Percentiles rank a stretch among this genome's conserved stretches.
phyloP scores from a whole-genome alignment of 2,888 invertebrate species.

The Argyra leucocephala region DNA sequence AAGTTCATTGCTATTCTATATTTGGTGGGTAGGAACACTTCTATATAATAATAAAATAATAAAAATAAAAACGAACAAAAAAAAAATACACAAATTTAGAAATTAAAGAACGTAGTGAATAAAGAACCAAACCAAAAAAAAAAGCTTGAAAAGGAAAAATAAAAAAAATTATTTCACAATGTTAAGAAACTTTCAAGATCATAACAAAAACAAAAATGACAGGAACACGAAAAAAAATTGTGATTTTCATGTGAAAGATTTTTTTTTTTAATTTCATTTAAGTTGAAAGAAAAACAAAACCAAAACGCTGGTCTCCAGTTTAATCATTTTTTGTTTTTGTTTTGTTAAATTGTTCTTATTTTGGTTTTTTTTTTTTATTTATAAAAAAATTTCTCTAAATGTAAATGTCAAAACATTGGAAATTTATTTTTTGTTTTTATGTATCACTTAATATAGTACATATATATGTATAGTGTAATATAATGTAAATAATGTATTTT shows the following conservation, averaged over 20 bases:
- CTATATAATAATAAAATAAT: too few relatives aligned
- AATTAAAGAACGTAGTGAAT: neutral
- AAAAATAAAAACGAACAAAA: neutral
- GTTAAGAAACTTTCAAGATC: conserved; percentile 6
- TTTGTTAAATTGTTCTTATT: neutral
- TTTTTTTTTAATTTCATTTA: neutral
- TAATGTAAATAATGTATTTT: too few relatives aligned
- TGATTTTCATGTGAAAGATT: conserved; percentile 6
- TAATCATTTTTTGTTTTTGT: too few relatives aligned
- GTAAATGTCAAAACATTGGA: too few relatives aligned
- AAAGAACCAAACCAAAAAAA: neutral
- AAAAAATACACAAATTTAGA: neutral
- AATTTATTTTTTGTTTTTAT: too few relatives aligned
- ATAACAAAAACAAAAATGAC: neutral
- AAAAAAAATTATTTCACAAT: neutral
- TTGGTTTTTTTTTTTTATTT: too few relatives aligned
- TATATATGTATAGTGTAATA: too few relatives aligned
- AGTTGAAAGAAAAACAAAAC: neutral
- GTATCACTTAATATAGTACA: too few relatives aligned
- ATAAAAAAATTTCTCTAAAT: too few relatives aligned
- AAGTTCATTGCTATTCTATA: conserved; percentile 1
- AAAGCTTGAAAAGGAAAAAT: neutral
- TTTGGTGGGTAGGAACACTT: neutral
- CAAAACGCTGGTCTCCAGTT: neutral
- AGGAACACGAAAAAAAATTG: neutral